These are phyloP conservation scores for Esox niger DNA, from an alignment of 2,113 vertebrate species.

Conservation along the genomic window DNA sequence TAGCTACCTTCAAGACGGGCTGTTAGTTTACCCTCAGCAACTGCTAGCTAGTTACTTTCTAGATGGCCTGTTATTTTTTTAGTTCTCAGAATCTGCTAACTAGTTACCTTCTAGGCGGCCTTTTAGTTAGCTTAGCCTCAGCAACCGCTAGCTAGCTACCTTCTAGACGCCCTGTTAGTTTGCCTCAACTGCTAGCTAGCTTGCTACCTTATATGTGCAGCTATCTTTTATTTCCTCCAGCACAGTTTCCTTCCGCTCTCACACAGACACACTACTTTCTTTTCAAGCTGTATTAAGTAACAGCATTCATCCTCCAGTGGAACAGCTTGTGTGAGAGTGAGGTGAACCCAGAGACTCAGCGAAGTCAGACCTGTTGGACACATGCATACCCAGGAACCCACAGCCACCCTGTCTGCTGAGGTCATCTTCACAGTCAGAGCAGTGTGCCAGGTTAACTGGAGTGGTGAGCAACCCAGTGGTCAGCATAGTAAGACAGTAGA, in stretches of 20 bases:
- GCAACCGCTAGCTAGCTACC: too few species aligned
- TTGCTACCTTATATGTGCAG: slow-evolving; percentile 40
- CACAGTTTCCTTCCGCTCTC: background rate
- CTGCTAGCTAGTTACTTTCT: too few species aligned
- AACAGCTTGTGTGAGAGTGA: slow-evolving; percentile 22
- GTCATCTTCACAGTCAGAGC: background rate
- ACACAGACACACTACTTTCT: background rate
- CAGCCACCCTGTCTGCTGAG: too few species aligned
- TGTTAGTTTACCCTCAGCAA: too few species aligned
- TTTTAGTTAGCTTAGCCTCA: too few species aligned
- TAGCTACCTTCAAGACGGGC: too few species aligned
- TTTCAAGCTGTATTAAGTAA: background rate
- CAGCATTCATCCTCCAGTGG: slow-evolving; percentile 19
- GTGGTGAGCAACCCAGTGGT: background rate
- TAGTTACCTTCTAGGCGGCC: too few species aligned
- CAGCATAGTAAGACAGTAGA: background rate
- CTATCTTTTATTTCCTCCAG: slow-evolving; percentile 23
- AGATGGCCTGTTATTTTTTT: too few species aligned
- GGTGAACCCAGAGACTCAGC: background rate
- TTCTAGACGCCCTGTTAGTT: too few species aligned
- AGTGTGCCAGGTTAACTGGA: background rate
- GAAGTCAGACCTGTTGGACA: slow-evolving; percentile 14
- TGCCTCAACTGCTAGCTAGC: slow-evolving; percentile 65
- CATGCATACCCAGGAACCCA: background rate
- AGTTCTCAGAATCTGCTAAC: too few species aligned